Base-by-base conservation (phyloP, 30 jellyfish, hydroid and myxozoan species). In the Mastigias papua region DNA sequence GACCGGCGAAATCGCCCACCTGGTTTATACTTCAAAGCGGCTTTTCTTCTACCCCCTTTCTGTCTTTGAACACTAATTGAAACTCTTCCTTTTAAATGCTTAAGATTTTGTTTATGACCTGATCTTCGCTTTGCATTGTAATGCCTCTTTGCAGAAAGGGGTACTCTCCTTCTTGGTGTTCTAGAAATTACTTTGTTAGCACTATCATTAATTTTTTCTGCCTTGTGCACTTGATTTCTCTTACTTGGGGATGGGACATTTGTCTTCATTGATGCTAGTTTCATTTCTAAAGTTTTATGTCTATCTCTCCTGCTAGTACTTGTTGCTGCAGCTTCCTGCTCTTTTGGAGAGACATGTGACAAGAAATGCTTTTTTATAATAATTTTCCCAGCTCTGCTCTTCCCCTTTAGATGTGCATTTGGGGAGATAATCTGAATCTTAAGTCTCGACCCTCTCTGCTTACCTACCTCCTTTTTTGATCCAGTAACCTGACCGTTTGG, bases 401-500 rank as follows among this genome's bases (percentile, higher is more conserved):
- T n/a, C n/a, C n/a, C n/a, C n/a, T n/a, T n/a, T n/a, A n/a, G n/a
- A n/a, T n/a, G n/a, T n/a, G 32, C 49, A 8, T 34, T 3, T 42
- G 94, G 89, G 1, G 83, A 72, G 78, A 66, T 63, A 1, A 85
- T 62, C 50, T 85, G 80, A 29, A 84, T 84, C 67, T 60, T 71
- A 1, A 84, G 34, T 29, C 78, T 33, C 27, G 69, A 58, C 2
- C 86, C 78, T 27, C 37, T 63, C 17, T 49, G 20, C 16, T 22
- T 16, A 1, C 48, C 46, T 10, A 70, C 20, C 60, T 73, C 79
- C 42, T 85, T 85, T 57, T 85, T 85, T 11, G 88, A 34, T 4
- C 80, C 88, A n/a, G 71, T 69, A 6, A 85, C 94, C 48, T 85
- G 94, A 1, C 94, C 94, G 76, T 85, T 73, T 15, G 94, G 83